These are phyloP conservation scores for Myodes glareolus DNA, from an alignment of 2,113 vertebrate genomes.

Conservation along the genomic window DNA sequence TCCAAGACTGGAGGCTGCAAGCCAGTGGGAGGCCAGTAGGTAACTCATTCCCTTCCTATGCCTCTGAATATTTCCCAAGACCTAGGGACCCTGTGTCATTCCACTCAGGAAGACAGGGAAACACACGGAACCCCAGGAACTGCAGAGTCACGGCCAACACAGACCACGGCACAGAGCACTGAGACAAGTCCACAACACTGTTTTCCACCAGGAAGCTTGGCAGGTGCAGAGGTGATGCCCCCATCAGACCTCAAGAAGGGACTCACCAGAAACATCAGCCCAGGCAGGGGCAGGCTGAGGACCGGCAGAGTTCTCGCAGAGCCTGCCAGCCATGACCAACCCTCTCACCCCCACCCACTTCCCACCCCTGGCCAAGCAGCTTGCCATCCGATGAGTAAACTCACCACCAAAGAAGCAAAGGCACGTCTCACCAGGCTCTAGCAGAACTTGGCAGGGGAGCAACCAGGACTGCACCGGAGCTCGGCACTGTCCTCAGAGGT, in stretches of 20 bases:
- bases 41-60: neutral
- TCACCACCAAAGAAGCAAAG: neutral
- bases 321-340: neutral
- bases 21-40: neutral
- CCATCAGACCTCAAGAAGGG: neutral
- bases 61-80: neutral
- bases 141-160: neutral
- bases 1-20: slow-evolving; percentile 16
- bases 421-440: neutral
- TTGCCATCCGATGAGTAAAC: neutral
- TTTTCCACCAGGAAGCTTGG: neutral
- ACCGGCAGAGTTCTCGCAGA: accelerated
- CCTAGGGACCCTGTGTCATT: neutral
- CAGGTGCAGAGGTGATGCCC: neutral
- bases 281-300: accelerated
- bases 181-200: neutral
- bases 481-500: neutral
- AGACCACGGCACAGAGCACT: neutral
- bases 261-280: neutral
- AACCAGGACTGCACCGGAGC: neutral
- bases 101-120: neutral
- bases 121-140: neutral
- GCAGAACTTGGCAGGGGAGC: neutral
- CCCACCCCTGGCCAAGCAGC: neutral
- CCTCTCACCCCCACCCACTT: neutral